Evolutionary conservation across 2,888 invertebrate genomes (phyloP).

Genomic region (Drosophila flavopinicola): DNA sequence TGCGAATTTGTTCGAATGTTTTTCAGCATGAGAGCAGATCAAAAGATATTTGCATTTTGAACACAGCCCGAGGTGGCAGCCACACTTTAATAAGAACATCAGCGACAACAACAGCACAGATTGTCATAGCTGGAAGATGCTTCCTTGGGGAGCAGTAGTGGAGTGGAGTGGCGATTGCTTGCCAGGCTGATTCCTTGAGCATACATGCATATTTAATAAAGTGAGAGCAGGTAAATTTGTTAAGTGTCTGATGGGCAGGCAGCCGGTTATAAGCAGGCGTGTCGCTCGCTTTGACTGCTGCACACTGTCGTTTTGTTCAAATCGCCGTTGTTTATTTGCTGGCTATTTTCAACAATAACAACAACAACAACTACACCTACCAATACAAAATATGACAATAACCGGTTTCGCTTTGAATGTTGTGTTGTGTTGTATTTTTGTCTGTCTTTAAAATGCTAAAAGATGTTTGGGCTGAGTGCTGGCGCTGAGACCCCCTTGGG

Average conservation of each 20-base stretch:
- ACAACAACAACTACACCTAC: slow-evolving; percentile 67
- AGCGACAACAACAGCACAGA: slow-evolving; percentile 15
- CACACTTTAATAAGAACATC: slow-evolving; percentile 15
- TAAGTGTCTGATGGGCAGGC: slow-evolving; percentile 48
- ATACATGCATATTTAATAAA: slow-evolving; percentile 33
- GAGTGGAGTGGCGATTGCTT: no score
- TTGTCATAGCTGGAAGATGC: slow-evolving; percentile 22
- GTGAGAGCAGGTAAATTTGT: slow-evolving; percentile 23
- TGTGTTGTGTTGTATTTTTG: slow-evolving; percentile 33
- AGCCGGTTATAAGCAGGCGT: slow-evolving; percentile 61
- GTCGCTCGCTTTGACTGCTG: slow-evolving; percentile 57
- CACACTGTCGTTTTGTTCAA: slow-evolving; percentile 48
- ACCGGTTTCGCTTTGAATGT: slow-evolving; percentile 59
- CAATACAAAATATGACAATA: slow-evolving; percentile 55
- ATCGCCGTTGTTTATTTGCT: slow-evolving; percentile 65
- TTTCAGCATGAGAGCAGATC: slow-evolving; percentile 64
- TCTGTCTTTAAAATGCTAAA: slow-evolving; percentile 70
- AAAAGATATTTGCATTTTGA: slow-evolving; percentile 73
- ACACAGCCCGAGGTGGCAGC: slow-evolving; percentile 39
- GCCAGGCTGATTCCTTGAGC: slow-evolving; percentile 21
- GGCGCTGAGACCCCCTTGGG: slow-evolving; percentile 43
- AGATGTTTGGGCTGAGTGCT: slow-evolving; percentile 65
- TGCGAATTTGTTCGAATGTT: slow-evolving; percentile 71
- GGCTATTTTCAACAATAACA: slow-evolving; percentile 71
- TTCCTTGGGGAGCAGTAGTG: slow-evolving; percentile 30